Evolutionary conservation across 2,797 vertebrate species (phyloP).

Genomic region (Myotis vivesi): DNA sequence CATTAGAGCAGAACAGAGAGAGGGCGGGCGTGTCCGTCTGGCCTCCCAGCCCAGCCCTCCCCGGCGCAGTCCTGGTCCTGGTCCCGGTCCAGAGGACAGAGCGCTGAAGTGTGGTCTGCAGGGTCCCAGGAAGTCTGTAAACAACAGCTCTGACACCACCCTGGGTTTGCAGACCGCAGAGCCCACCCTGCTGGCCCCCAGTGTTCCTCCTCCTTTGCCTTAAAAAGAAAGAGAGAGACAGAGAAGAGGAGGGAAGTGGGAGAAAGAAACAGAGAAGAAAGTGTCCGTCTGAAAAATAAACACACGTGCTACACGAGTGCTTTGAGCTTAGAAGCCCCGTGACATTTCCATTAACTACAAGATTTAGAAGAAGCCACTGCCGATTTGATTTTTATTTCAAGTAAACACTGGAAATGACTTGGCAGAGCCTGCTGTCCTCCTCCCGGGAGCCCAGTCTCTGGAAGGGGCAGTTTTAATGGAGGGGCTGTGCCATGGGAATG

Average conservation of each 20-base stretch:
- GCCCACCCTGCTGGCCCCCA: not conserved
- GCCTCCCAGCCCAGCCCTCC: not conserved
- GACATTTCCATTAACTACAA: not conserved
- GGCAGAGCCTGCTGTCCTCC: not conserved
- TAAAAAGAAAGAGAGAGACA: not conserved
- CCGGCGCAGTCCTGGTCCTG: not conserved
- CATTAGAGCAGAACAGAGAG: not conserved
- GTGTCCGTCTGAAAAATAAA: constrained; percentile 32
- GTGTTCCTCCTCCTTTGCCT: not conserved
- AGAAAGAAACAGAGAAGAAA: not conserved
- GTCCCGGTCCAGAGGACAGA: not conserved
- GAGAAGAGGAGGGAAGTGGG: not conserved
- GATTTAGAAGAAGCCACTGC: constrained; percentile 26
- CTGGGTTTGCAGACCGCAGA: not conserved
- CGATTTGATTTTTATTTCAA: constrained; percentile 45
- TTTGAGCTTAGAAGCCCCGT: not conserved
- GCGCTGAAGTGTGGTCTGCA: not conserved
- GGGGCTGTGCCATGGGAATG: not conserved
- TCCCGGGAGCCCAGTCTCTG: not conserved
- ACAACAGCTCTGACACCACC: not conserved
- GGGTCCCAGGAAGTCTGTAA: not conserved
- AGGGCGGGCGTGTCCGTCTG: not conserved
- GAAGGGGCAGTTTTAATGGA: not conserved
- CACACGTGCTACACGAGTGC: not conserved
- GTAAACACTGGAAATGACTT: constrained; percentile 37